Evolutionary conservation across 2,113 vertebrate genomes (phyloP), one percentile per base, ranked within the genome.

Genomic region (Pipra filicauda): DNA sequence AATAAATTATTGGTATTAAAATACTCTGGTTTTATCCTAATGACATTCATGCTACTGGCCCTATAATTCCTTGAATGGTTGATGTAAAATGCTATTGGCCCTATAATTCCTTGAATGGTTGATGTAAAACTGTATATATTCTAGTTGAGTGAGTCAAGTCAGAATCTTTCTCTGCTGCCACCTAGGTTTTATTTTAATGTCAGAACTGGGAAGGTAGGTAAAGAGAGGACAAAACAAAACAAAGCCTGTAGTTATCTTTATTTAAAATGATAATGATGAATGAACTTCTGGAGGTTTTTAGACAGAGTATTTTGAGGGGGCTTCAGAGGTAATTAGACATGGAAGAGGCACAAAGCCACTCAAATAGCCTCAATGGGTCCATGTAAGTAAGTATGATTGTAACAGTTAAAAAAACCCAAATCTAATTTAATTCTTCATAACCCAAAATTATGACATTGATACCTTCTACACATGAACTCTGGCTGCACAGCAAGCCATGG

Each of bases 11-110:
- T 5, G 5, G 5, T 51, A 58, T 51, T 82, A 65, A 89, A 74
- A 28, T 51, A 44, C 6, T 46, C 13, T 30, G 1, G 0, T 2
- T 0, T 55, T 75, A 78, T 41, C 39, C n/a, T 55, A 20, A 64
- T 80, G 44, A 8, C 14, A 30, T 76, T 59, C 44, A 46, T 65
- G 35, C 54, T 81, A 1, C 35, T 81, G 20, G 27, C 33, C 33
- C 16, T 58, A 2, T 31, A 52, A 66, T 59, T 86, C 48, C 27
- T 85, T 52, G 48, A 85, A 54, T 46, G 8, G 22, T 16, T 65
- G 31, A 15, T 57, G 26, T n/a, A 58, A 64, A 90, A 41, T 65
- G 35, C 54, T 81, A 1, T 33, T 81, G 20, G 27, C 33, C 33
- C 16, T 58, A 2, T 31, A 52, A 66, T 59, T 86, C 48, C 27